A percentile compares a stretch with the other conserved stretches of the same genome.
phyloP scores from a whole-genome alignment of 2,888 invertebrate species.

The Sycophila texana region DNA sequence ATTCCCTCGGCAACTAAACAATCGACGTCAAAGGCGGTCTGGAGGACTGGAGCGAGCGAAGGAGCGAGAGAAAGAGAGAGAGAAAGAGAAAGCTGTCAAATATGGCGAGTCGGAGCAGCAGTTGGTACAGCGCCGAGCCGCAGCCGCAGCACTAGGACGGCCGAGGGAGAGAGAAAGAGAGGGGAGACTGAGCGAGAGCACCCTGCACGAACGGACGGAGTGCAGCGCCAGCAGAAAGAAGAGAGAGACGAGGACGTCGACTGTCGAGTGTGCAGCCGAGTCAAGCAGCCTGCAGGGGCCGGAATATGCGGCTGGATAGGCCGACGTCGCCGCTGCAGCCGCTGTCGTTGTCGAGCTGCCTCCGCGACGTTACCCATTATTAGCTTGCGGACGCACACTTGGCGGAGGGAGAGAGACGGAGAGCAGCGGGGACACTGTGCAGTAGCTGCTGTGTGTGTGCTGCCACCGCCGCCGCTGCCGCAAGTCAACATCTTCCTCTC shows the following conservation, averaged over 20 bases:
- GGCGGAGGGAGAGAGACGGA: neutral
- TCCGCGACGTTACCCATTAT: slow-evolving; percentile 16
- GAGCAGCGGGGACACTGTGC: neutral
- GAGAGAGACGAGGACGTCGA: neutral
- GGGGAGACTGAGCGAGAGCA: slow-evolving; percentile 9
- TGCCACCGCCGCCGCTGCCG: neutral
- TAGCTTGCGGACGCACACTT: slow-evolving; percentile 7
- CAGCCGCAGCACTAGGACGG: slow-evolving; percentile 33
- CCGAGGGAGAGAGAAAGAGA: slow-evolving; percentile 41
- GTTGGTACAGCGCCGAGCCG: slow-evolving; percentile 65
- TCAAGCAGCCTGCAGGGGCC: neutral
- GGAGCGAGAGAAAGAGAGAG: neutral
- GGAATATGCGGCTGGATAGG: slow-evolving; percentile 47
- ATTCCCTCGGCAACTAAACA: slow-evolving; percentile 75
- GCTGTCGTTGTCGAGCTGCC: neutral
- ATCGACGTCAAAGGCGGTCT: slow-evolving; percentile 77
- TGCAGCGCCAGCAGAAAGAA: slow-evolving; percentile 4
- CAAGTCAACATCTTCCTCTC: slow-evolving; percentile 23
- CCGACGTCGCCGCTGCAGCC: slow-evolving; percentile 23
- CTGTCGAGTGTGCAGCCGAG: neutral
- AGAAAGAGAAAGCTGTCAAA: slow-evolving; percentile 72
- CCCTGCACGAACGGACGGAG: neutral
- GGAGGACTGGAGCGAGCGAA: slow-evolving; percentile 1
- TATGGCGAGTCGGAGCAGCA: slow-evolving; percentile 75
- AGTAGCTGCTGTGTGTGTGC: slow-evolving; percentile 1